A percentile compares a stretch with the other conserved stretches of the same genome.
Conservation (phyloP, 1,140 invertebrate genomes). For the Diabrotica virgifera region DNA sequence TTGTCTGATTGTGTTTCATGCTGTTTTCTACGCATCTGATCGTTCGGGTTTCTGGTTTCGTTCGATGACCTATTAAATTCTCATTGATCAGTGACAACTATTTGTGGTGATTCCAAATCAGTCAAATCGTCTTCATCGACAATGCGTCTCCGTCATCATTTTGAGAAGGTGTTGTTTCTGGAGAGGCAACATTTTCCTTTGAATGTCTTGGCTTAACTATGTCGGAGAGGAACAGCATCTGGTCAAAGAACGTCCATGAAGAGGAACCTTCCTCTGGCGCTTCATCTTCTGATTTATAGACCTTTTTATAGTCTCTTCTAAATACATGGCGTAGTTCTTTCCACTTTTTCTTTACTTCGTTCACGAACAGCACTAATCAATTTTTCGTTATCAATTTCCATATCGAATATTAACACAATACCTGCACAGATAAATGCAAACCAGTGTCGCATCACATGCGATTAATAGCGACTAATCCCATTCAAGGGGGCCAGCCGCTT, state of each 20-base stretch:
- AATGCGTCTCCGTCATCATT: neutral
- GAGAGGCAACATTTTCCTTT: neutral
- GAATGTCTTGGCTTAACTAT: neutral
- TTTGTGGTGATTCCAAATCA: slow-evolving; percentile 6
- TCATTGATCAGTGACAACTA: slow-evolving; percentile 13
- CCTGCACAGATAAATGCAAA: too few species aligned
- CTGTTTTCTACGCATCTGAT: neutral
- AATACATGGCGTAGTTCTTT: neutral
- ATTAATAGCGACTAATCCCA: too few species aligned
- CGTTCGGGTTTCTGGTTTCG: neutral
- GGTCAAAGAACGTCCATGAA: too few species aligned
- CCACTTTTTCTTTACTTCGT: slow-evolving; percentile 5
- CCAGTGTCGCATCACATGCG: too few species aligned
- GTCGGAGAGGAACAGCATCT: too few species aligned
- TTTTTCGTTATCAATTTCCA: too few species aligned
- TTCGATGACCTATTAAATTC: neutral
- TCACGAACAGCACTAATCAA: too few species aligned
- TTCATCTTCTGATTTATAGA: too few species aligned
- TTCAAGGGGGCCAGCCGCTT: too few species aligned
- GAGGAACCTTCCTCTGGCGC: too few species aligned
- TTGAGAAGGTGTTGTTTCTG: neutral
- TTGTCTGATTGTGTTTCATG: neutral
- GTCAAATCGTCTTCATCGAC: neutral
- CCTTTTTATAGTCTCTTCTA: too few species aligned
- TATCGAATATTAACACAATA: too few species aligned